Evolutionary conservation across 2,113 vertebrate species (phyloP).

Genomic region (Cavia porcellus): DNA sequence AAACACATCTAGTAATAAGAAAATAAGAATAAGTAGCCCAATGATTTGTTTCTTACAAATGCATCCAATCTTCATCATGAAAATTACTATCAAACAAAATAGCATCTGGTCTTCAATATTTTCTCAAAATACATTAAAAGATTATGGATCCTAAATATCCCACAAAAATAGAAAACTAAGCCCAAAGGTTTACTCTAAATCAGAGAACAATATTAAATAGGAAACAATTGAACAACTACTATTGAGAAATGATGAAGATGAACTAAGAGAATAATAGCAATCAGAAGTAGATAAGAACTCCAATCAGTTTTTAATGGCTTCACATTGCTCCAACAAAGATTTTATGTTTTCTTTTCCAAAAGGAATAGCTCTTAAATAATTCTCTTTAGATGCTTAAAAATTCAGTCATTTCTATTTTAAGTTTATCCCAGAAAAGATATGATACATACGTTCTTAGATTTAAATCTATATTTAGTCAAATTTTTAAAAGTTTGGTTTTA

Average conservation of each 20-base stretch:
- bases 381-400: conserved; percentile 71
- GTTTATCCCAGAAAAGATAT: conserved; percentile 48
- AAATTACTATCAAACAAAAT: conserved; percentile 56
- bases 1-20: conserved; percentile 38
- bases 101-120: conserved; percentile 48
- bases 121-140: conserved; percentile 60
- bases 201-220: conserved; percentile 2
- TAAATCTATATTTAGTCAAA: conserved; percentile 67
- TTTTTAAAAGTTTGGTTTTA: conserved; percentile 66
- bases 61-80: neutral
- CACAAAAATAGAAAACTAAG: conserved; percentile 57
- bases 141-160: neutral
- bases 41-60: conserved; percentile 46
- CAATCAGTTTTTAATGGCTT: conserved; percentile 70
- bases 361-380: conserved; percentile 68
- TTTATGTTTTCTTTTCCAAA: conserved; percentile 67
- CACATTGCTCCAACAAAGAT: conserved; percentile 52
- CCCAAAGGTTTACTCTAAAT: conserved; percentile 59
- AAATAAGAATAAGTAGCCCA: neutral
- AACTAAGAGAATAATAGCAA: conserved; percentile 69
- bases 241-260: conserved; percentile 53
- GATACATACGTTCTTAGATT: neutral
- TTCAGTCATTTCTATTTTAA: conserved; percentile 73
- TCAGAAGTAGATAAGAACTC: conserved; percentile 53
- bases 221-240: neutral